Percentiles rank a stretch among this genome's conserved stretches.
phyloP scores from a whole-genome alignment of 2,797 vertebrate species.

The Siniperca obscura region DNA sequence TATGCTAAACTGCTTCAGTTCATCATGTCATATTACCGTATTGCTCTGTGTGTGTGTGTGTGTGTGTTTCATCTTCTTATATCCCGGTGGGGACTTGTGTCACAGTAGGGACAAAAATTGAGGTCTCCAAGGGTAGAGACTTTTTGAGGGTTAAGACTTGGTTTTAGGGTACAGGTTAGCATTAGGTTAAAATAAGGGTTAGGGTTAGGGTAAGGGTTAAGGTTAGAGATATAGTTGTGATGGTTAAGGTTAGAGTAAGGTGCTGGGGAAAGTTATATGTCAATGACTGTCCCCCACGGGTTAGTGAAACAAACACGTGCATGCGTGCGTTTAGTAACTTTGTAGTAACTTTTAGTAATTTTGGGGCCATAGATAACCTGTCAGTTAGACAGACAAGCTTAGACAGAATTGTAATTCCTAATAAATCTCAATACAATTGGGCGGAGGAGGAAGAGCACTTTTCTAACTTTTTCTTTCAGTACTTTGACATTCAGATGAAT shows the following conservation, averaged over 20 bases:
- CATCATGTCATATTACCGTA: conserved; percentile 45
- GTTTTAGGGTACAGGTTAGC: too few species aligned
- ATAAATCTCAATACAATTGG: conserved; percentile 40
- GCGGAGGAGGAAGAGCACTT: conserved; percentile 17
- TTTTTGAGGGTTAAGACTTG: too few species aligned
- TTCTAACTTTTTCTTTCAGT: conserved; percentile 33
- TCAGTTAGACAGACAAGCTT: conserved; percentile 40
- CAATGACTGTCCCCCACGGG: too few species aligned
- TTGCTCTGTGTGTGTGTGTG: conserved; percentile 3
- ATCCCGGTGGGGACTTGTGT: too few species aligned
- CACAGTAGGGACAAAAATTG: too few species aligned
- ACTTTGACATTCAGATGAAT: conserved; percentile 19
- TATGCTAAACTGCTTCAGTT: conserved; percentile 61
- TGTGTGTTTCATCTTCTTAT: background rate
- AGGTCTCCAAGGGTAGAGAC: too few species aligned
- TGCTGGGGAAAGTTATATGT: too few species aligned
- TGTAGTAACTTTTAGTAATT: too few species aligned
- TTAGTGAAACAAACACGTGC: background rate
- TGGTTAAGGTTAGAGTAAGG: too few species aligned
- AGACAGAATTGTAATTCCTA: conserved; percentile 35
- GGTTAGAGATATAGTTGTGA: too few species aligned
- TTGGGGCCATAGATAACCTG: conserved; percentile 52
- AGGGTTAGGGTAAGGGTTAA: too few species aligned
- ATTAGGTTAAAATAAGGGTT: too few species aligned
- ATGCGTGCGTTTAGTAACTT: conserved; percentile 25